Evolutionary conservation across 2,797 vertebrate species (phyloP).

Genomic region (Acanthurus lineatus): DNA sequence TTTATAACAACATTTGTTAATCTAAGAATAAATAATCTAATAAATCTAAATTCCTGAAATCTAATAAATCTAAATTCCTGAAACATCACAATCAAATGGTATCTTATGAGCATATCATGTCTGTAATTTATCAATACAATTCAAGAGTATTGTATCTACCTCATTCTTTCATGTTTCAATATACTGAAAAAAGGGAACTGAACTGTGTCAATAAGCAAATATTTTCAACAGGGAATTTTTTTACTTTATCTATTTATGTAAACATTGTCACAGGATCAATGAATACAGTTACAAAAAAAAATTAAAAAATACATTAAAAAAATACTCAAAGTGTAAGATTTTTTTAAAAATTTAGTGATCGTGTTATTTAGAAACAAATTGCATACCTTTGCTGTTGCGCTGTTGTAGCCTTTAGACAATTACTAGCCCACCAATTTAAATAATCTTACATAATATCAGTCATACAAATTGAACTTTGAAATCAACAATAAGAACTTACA

Average conservation of each 20-base stretch:
- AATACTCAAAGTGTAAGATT: too few species aligned
- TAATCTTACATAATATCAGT: neutral
- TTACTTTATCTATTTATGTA: too few species aligned
- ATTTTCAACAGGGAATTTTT: too few species aligned
- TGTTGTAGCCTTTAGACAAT: neutral
- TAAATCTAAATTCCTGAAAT: too few species aligned
- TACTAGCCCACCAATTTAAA: neutral
- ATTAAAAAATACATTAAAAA: too few species aligned
- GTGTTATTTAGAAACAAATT: neutral
- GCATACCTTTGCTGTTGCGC: neutral
- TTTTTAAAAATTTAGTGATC: too few species aligned
- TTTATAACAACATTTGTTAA: too few species aligned
- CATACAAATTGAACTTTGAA: neutral
- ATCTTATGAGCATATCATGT: neutral
- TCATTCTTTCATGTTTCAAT: neutral
- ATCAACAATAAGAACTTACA: neutral
- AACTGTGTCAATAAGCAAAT: too few species aligned
- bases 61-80: neutral
- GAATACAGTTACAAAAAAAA: too few species aligned
- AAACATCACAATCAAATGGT: neutral
- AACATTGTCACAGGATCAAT: too few species aligned
- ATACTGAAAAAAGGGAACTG: neutral
- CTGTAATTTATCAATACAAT: neutral
- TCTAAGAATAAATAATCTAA: too few species aligned
- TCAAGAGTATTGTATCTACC: too few species aligned